phyloP scores from a whole-genome alignment of 2,113 vertebrate species.

The Lethenteron camtschaticum region DNA sequence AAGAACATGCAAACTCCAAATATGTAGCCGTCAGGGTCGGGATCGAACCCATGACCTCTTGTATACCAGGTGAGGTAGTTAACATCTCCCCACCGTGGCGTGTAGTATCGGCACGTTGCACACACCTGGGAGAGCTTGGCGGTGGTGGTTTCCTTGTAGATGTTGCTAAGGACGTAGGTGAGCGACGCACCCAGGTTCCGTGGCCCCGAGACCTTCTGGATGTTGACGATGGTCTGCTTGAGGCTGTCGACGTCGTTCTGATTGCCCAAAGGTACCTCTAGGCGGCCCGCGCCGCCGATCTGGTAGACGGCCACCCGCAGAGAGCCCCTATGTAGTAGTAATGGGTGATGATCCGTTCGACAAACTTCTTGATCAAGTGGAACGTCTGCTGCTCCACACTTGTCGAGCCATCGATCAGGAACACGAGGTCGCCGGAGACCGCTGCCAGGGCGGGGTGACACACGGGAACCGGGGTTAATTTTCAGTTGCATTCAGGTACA shows the following conservation, averaged over 20 bases:
- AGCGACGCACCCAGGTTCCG: constrained; percentile 1
- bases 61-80: too few species aligned
- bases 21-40: too few species aligned
- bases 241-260: background rate
- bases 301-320: background rate
- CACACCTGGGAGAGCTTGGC: too few species aligned
- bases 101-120: too few species aligned
- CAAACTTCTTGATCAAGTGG: background rate
- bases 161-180: background rate
- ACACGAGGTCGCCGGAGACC: background rate
- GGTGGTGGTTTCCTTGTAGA: too few species aligned
- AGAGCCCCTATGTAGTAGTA: too few species aligned
- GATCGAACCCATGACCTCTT: too few species aligned
- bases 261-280: background rate
- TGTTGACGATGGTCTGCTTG: background rate
- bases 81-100: too few species aligned
- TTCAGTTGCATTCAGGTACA: too few species aligned
- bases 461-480: too few species aligned
- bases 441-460: too few species aligned
- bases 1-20: too few species aligned
- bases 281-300: background rate
- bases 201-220: background rate
- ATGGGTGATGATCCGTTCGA: background rate
- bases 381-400: background rate
- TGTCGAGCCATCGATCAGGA: background rate